Evolutionary conservation across 2,888 invertebrate genomes (phyloP).

Genomic region (Melieria picta): DNA sequence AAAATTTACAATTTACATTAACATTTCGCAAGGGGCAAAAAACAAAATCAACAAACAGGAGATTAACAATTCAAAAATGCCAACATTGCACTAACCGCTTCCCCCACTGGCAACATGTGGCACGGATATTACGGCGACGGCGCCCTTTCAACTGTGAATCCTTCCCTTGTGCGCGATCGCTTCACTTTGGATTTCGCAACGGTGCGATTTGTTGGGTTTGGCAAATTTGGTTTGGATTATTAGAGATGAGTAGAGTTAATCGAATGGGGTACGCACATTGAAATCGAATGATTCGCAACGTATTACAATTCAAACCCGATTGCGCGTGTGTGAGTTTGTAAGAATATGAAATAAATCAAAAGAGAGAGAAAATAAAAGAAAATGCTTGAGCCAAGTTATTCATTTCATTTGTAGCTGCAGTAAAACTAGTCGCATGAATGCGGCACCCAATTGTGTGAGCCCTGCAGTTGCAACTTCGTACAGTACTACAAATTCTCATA

Average conservation of each 20-base stretch:
- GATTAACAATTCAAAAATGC: constrained; percentile 15
- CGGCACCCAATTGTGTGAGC: too few relatives aligned
- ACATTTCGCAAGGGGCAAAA: constrained; percentile 38
- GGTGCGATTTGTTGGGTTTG: constrained; percentile 5
- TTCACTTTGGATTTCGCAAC: constrained; percentile 69
- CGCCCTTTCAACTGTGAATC: constrained; percentile 72
- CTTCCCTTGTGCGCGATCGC: constrained; percentile 81
- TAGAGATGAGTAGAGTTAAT: constrained; percentile 5
- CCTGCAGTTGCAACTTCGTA: too few relatives aligned
- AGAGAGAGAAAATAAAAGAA: neutral
- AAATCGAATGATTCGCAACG: neutral
- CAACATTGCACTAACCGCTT: constrained; percentile 26
- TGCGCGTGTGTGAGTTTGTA: neutral
- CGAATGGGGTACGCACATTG: constrained; percentile 19
- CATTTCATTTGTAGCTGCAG: neutral
- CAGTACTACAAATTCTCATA: too few relatives aligned
- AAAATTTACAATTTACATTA: constrained; percentile 47
- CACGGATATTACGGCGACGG: constrained; percentile 65
- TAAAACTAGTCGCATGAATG: too few relatives aligned
- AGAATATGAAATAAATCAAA: constrained; percentile 26
- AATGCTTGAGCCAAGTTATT: neutral
- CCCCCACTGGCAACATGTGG: constrained; percentile 13
- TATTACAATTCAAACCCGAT: constrained; percentile 19
- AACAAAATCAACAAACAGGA: constrained; percentile 30
- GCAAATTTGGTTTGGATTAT: constrained; percentile 17